Conservation (phyloP, 2,888 invertebrate genomes). For the Cybosia mesomella region DNA sequence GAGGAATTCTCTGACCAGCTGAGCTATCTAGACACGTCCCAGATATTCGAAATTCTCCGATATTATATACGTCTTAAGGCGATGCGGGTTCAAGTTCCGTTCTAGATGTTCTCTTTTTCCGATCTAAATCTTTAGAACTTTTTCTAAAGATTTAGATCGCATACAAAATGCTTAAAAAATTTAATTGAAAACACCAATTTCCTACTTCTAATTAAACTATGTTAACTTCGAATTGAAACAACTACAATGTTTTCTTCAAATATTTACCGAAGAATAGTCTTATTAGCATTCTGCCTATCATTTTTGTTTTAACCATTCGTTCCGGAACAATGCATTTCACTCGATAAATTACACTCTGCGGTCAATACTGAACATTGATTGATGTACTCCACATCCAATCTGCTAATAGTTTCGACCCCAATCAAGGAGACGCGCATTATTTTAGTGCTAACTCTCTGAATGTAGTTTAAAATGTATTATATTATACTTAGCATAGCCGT, state of each 20-base stretch:
- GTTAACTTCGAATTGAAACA: background rate
- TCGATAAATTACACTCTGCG: conserved; percentile 55
- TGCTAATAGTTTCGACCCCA: conserved; percentile 64
- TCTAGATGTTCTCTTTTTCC: too few species aligned
- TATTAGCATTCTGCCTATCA: conserved; percentile 6
- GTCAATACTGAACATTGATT: conserved; percentile 57
- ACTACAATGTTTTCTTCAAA: background rate
- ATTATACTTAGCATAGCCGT: too few species aligned
- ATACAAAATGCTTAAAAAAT: too few species aligned
- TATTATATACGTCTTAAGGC: too few species aligned
- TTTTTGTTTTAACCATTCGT: conserved; percentile 23
- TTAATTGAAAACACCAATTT: too few species aligned
- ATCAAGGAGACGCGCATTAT: conserved; percentile 64
- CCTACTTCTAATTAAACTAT: background rate
- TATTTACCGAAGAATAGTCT: background rate
- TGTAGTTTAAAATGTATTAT: conserved; percentile 52
- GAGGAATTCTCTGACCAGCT: too few species aligned
- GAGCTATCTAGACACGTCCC: too few species aligned
- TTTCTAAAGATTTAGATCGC: too few species aligned
- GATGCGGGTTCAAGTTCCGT: too few species aligned
- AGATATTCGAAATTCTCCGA: too few species aligned
- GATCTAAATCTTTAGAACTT: too few species aligned
- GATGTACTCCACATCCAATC: conserved; percentile 62
- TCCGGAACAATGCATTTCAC: conserved; percentile 55
- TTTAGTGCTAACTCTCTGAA: conserved; percentile 61